These are phyloP conservation scores for Chauna torquata DNA, from an alignment of 2,113 vertebrate genomes.

Conservation along the genomic window DNA sequence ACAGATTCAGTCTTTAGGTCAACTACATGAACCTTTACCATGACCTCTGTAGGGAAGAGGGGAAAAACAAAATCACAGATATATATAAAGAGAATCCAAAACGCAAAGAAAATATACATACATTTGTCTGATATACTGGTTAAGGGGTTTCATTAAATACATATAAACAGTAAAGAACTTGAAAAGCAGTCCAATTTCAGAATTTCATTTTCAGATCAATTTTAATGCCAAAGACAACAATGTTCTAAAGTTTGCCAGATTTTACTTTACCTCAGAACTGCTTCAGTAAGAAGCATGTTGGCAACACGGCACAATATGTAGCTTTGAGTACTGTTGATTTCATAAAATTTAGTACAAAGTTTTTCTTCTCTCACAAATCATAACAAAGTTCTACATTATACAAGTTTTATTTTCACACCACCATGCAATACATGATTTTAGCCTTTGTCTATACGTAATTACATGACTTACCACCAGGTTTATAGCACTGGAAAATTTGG, in stretches of 20 bases:
- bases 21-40: constrained; percentile 97
- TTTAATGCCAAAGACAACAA: background rate
- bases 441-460: background rate
- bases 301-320: background rate
- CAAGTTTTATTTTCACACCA: background rate
- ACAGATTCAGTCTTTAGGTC: constrained; percentile 92
- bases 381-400: background rate
- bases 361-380: background rate
- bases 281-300: background rate
- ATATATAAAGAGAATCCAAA: background rate
- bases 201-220: background rate
- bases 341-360: background rate
- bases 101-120: background rate
- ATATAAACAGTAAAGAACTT: background rate
- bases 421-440: accelerated
- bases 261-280: background rate
- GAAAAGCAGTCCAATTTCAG: background rate
- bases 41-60: constrained; percentile 86
- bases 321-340: background rate
- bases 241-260: background rate
- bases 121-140: background rate
- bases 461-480: constrained; percentile 89
- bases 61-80: background rate
- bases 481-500: constrained; percentile 95
- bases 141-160: background rate